phyloP scores from a whole-genome alignment of 2,113 vertebrate genomes.

The Amphilophus citrinellus region DNA sequence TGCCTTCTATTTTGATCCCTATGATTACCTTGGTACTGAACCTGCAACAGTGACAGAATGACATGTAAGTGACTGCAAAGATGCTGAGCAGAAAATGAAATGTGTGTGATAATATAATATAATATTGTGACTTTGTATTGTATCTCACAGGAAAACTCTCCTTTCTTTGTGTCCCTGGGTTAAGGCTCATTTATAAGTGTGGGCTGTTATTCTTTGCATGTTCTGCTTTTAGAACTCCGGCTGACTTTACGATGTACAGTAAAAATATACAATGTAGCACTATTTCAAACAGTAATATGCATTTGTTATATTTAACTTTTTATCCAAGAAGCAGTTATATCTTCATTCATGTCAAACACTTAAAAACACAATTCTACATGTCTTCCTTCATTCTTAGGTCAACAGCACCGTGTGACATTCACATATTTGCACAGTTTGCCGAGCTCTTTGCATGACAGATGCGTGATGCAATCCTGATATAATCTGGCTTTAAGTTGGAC shows the following conservation, averaged over 20 bases:
- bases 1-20: neutral
- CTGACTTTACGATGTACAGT: neutral
- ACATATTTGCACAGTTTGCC: constrained; percentile 48
- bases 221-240: neutral
- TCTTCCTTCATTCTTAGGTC: neutral
- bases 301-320: neutral
- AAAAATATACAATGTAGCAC: neutral
- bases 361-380: neutral
- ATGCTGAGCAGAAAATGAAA: neutral
- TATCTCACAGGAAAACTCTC: neutral
- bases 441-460: constrained; percentile 48
- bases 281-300: neutral
- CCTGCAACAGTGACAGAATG: neutral
- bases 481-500: constrained; percentile 70
- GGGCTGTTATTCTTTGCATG: neutral
- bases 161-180: neutral
- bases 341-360: neutral
- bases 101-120: neutral
- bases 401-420: constrained; percentile 29
- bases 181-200: neutral
- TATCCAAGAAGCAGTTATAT: neutral
- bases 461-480: constrained; percentile 61
- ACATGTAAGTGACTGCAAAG: neutral
- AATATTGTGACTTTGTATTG: neutral
- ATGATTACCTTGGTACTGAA: neutral